Evolutionary conservation across 2,113 vertebrate genomes (phyloP), one percentile per base, ranked within the genome.

Genomic region (Egretta garzetta): DNA sequence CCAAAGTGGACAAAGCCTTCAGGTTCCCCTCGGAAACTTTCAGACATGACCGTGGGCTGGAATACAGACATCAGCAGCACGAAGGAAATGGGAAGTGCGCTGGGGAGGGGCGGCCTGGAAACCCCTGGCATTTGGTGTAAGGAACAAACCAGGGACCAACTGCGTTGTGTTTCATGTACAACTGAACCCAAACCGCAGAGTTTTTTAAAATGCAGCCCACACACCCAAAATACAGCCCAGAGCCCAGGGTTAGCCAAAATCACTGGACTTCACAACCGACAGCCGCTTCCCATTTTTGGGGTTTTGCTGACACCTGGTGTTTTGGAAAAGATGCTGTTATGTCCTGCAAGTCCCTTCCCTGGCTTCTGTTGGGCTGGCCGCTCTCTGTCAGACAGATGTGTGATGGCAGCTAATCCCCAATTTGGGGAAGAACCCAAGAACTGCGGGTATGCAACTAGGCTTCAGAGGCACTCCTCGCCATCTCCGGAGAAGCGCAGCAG

Each of bases 301-400:
- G 88, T 14, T 97, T 45, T 95, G 86, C 91, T 96, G 97, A 97
- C 96, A 93, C 95, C 97, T 96, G 83, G 60, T 91, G 97, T 93
- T 91, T 10, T 39, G 39, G 35, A 73, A 45, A 56, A 56, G 81
- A 60, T 7, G 14, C 52, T 30, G 55, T 17, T 45, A 22, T 1
- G 1, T 24, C 52, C 70, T 43, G 24, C 52, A 3, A 7, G 32
- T 11, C 63, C 73, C 9, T 50, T 37, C 26, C 37, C 58, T 11
- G 23, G 43, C 22, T 56, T 32, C 30, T 1, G 2, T 3, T 3
- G 55, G 66, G 50, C 47, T 26, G 67, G 59, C 14, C 0, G 1
- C 22, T 19, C 45, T 37, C 20, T 13, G 62, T 26, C 47, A 33
- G 63, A 4, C 10, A 17, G 17, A 9, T 4, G 27, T 18, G 18